phyloP scores from a whole-genome alignment of 2,113 vertebrate genomes.

The Lycaon pictus region DNA sequence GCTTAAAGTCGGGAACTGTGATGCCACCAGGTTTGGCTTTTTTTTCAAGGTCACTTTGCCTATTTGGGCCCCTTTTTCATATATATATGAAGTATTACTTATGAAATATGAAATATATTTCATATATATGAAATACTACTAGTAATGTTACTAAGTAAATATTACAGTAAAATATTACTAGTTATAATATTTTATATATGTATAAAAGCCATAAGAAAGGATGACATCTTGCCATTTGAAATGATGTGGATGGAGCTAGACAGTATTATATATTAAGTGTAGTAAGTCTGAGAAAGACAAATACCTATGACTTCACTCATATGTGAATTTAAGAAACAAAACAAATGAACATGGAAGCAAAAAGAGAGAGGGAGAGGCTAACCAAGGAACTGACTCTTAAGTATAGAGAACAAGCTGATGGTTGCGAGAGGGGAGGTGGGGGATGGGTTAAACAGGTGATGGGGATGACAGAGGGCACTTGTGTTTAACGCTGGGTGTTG shows the following conservation, averaged over 20 bases:
- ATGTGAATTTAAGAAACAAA: background rate
- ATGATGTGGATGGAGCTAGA: background rate
- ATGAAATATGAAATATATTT: too few relatives aligned
- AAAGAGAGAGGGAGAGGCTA: background rate
- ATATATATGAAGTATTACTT: too few relatives aligned
- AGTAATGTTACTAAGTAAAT: too few relatives aligned
- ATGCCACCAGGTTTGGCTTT: background rate
- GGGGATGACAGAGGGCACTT: background rate
- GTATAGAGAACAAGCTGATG: background rate
- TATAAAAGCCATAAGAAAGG: background rate
- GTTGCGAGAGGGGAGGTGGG: background rate
- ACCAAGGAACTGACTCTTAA: background rate
- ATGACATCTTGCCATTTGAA: background rate
- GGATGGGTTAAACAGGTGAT: background rate
- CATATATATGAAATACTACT: too few relatives aligned
- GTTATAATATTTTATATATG: too few relatives aligned
- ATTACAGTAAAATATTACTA: too few relatives aligned
- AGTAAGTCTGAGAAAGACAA: background rate
- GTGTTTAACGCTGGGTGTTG: background rate
- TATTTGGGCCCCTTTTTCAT: background rate
- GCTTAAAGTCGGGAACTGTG: background rate
- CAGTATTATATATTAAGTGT: background rate
- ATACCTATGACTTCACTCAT: background rate
- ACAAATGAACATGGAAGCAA: background rate
- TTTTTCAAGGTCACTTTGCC: background rate